phyloP scores from a whole-genome alignment of 2,888 invertebrate species.

The Protodeltote pygarga region DNA sequence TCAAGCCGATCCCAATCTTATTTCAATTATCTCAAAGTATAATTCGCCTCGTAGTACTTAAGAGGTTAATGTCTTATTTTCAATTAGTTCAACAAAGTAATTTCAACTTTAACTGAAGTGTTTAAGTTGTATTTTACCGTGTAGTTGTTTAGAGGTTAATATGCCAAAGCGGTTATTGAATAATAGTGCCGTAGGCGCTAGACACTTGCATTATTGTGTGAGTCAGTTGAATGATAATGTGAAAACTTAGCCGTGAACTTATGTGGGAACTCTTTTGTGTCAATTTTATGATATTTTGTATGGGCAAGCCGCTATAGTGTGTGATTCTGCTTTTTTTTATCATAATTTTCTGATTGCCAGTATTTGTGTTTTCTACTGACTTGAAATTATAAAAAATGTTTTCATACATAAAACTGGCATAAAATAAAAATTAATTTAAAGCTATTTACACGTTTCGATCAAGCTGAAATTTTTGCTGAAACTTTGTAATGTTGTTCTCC shows the following conservation, averaged over 20 bases:
- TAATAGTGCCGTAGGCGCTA: slow-evolving; percentile 63
- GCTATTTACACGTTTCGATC: too few relatives aligned
- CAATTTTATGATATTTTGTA: not conserved
- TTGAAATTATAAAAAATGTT: too few relatives aligned
- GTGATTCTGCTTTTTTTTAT: too few relatives aligned
- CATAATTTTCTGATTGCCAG: too few relatives aligned
- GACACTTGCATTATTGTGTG: slow-evolving; percentile 56
- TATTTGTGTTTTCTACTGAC: too few relatives aligned
- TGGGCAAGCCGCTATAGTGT: not conserved
- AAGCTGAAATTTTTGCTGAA: too few relatives aligned
- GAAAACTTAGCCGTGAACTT: slow-evolving; percentile 36
- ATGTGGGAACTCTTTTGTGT: slow-evolving; percentile 17
- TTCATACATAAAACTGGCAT: too few relatives aligned
- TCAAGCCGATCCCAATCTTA: slow-evolving; percentile 16
- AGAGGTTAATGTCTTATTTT: slow-evolving; percentile 31
- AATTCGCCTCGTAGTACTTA: slow-evolving; percentile 3
- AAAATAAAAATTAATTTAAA: too few relatives aligned
- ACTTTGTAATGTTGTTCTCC: too few relatives aligned
- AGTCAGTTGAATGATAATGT: slow-evolving; percentile 50
- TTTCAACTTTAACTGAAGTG: not conserved
- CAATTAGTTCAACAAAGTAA: not conserved
- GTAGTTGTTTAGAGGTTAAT: slow-evolving; percentile 38
- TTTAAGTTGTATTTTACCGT: slow-evolving; percentile 14
- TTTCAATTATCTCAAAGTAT: fast-evolving
- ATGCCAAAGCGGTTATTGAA: slow-evolving; percentile 50